These are phyloP conservation scores for Drosophila ohnishii DNA, from an alignment of 1,140 invertebrate species.

Conservation along the genomic window DNA sequence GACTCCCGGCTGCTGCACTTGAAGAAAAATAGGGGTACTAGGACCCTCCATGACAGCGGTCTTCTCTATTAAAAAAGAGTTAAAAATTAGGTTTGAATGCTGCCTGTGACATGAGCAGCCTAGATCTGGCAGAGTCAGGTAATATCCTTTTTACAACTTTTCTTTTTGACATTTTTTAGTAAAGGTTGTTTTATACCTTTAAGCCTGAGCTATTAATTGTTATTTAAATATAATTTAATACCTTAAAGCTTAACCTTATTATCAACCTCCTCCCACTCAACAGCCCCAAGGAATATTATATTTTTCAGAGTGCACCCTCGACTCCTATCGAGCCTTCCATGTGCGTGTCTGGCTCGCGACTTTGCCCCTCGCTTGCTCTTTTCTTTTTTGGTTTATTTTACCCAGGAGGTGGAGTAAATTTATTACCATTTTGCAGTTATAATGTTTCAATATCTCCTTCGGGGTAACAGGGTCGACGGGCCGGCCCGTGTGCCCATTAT, in stretches of 20 bases:
- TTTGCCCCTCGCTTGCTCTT: conserved; percentile 7
- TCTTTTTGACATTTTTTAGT: background rate
- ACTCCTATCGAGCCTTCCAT: conserved; percentile 18
- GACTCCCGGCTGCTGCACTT: conserved; percentile 14
- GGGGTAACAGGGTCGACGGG: conserved; percentile 17
- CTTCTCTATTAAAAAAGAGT: too few relatives aligned
- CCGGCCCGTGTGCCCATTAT: conserved; percentile 63
- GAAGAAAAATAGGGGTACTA: background rate
- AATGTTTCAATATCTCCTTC: conserved; percentile 75
- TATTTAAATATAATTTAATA: background rate
- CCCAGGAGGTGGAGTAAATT: conserved; percentile 56
- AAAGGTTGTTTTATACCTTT: background rate
- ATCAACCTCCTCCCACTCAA: background rate
- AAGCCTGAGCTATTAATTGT: too few relatives aligned
- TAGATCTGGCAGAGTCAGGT: background rate
- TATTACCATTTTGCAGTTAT: conserved; percentile 80
- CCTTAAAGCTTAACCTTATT: background rate
- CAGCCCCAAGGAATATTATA: background rate
- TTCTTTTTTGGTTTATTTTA: conserved; percentile 12
- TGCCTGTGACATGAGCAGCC: background rate
- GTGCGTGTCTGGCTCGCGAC: conserved; percentile 56
- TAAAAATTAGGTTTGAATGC: background rate
- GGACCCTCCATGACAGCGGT: background rate
- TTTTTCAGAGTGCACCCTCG: conserved; percentile 24
- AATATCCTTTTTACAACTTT: background rate